A percentile compares a stretch with the other conserved stretches of the same genome.
Conservation (phyloP, 2,113 vertebrate species). For the human region DNA sequence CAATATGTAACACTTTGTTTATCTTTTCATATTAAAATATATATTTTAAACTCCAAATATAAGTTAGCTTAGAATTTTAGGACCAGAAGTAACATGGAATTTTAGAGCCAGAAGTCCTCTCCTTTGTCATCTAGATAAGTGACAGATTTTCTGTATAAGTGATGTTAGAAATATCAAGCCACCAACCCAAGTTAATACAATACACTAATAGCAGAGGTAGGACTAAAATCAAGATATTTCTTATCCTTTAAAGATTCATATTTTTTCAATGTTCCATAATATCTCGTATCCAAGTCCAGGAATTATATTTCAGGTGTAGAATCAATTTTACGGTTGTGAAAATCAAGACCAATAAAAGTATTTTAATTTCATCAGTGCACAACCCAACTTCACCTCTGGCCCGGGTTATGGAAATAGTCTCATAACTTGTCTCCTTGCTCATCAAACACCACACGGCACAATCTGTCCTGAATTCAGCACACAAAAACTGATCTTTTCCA, state of each 20-base stretch:
- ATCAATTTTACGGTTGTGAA: neutral
- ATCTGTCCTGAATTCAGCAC: neutral
- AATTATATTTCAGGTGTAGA: neutral
- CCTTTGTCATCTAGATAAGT: neutral
- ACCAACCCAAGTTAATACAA: neutral
- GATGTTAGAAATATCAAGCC: neutral
- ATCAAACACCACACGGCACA: neutral
- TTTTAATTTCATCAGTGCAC: neutral
- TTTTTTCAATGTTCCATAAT: neutral
- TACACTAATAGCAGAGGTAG: neutral
- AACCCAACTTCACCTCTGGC: neutral
- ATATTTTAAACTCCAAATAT: neutral
- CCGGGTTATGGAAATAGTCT: neutral
- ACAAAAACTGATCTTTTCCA: neutral
- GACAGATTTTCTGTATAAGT: neutral
- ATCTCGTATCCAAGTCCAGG: neutral
- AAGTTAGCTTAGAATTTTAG: neutral
- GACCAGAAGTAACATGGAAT: neutral
- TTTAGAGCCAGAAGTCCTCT: neutral
- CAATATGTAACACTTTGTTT: neutral
- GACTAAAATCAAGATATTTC: neutral
- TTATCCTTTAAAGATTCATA: neutral
- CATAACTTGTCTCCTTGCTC: neutral
- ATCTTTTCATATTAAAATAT: neutral
- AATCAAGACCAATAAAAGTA: neutral